These are phyloP conservation scores for Chromoteleia sp. DNA, from an alignment of 2,888 invertebrate genomes.

Conservation along the genomic window DNA sequence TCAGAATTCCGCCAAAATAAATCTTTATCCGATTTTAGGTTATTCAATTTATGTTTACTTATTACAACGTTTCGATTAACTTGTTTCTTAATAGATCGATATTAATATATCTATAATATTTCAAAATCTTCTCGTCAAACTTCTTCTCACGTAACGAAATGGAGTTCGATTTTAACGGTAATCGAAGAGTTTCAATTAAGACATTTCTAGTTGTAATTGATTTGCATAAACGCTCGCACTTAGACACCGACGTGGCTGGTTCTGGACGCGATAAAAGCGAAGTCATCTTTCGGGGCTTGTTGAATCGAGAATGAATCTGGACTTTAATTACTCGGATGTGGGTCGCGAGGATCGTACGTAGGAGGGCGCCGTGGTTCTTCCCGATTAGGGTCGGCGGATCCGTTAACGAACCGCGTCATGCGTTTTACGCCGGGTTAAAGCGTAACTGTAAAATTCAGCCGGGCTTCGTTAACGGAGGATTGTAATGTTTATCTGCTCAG, in stretches of 20 bases:
- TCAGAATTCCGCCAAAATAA: background rate
- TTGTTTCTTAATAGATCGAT: too few species aligned
- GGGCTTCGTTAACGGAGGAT: constrained; percentile 39
- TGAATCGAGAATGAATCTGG: constrained; percentile 41
- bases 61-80: too few species aligned
- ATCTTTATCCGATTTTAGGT: too few species aligned
- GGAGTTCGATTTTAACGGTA: too few species aligned
- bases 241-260: too few species aligned
- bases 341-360: constrained; percentile 67
- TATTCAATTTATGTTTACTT: too few species aligned
- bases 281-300: constrained; percentile 24
- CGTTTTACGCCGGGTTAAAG: constrained; percentile 57
- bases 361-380: constrained; percentile 44
- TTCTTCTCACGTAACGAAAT: too few species aligned
- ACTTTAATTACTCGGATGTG: constrained; percentile 67
- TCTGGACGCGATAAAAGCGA: constrained; percentile 5
- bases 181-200: too few species aligned
- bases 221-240: background rate
- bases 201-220: too few species aligned
- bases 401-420: constrained; percentile 67
- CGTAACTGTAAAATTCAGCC: constrained; percentile 66
- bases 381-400: constrained; percentile 68
- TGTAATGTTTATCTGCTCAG: constrained; percentile 14
- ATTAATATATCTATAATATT: too few species aligned
- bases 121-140: too few species aligned